These are phyloP conservation scores for Heliconius eleuchia DNA, from an alignment of 1,140 invertebrate genomes.

Conservation along the genomic window DNA sequence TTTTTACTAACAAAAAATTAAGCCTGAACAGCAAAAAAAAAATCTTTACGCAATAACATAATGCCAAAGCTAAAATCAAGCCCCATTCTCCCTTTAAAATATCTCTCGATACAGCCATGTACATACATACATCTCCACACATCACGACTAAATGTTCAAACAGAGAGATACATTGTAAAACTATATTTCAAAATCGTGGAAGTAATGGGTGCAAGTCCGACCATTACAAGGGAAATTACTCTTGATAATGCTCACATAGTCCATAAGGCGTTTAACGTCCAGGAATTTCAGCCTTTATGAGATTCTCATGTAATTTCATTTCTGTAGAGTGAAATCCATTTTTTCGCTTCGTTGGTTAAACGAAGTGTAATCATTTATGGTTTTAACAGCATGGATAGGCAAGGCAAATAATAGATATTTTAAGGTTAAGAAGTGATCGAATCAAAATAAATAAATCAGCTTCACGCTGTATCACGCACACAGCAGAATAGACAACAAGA, in stretches of 20 bases:
- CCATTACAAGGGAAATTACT: slow-evolving; percentile 20
- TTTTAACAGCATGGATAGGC: too few relatives aligned
- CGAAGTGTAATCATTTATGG: too few relatives aligned
- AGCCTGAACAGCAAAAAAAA: too few relatives aligned
- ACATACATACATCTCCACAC: neutral
- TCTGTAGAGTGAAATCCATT: neutral
- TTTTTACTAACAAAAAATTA: too few relatives aligned
- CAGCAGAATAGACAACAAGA: too few relatives aligned
- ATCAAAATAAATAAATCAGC: too few relatives aligned
- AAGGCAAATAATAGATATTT: too few relatives aligned
- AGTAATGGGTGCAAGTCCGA: slow-evolving; percentile 14
- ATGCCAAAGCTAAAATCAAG: too few relatives aligned
- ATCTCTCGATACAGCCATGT: neutral
- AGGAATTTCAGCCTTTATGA: slow-evolving; percentile 6
- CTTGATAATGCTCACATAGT: slow-evolving; percentile 17
- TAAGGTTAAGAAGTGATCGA: too few relatives aligned
- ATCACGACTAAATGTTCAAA: neutral
- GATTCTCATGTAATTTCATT: slow-evolving; percentile 5
- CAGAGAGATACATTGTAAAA: slow-evolving; percentile 4
- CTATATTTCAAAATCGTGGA: slow-evolving; percentile 9
- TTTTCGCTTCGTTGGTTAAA: neutral
- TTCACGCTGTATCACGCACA: too few relatives aligned
- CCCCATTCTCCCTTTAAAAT: too few relatives aligned
- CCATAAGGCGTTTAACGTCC: slow-evolving; percentile 12
- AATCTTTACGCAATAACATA: too few relatives aligned